Base-by-base conservation (phyloP, 2,113 vertebrate species). In the Miniopterus natalensis region DNA sequence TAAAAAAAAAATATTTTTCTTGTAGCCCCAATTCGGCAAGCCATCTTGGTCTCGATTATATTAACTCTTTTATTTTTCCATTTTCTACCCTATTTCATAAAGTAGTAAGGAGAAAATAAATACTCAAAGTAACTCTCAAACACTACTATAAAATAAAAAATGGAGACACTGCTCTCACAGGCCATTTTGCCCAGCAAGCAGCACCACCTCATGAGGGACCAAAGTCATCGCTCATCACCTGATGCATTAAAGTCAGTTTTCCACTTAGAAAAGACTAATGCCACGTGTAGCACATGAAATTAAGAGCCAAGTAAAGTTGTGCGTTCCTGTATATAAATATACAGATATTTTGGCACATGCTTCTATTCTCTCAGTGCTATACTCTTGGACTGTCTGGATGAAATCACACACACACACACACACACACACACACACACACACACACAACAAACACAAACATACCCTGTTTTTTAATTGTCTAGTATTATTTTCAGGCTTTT, bases 41-140 rank as follows among this genome's bases (percentile, higher is more conserved):
- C 14, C 23, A 36, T 88, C 13, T 51, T 73, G n/a, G 6, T 78
- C n/a, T 49, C 90, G 53, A 27, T 20, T 96, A 40, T 68, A 83
- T 57, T 90, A 92, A 63, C 17, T 55, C 18, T 68, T 96, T 55
- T 31, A 63, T 90, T 83, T 94, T 88, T 20, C 3, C 10, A 57
- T 70, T 57, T 91, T 65, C 27, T 84, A 71, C n/a, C 90, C 6
- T 90, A 84, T 92, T 87, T 92, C 81, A 87, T 95, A 77, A 80
- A 65, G 6, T 77, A 89, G 63, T 92, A 88, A 81, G 1, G 15
- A 88, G 10, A 92, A 90, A 83, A 79, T 90, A 90, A 93, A 85
- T 78, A 78, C 51, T 88, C 49, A 94, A 84, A 92, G 94, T 71
- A 68, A 92, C 10, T 90, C 40, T 23, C 21, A 59, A 87, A 79